Percentiles rank a stretch among this genome's conserved stretches.
Evolutionary conservation across 2,888 invertebrate genomes (phyloP).

Genomic region (Leptinotarsa rubiginosa): DNA sequence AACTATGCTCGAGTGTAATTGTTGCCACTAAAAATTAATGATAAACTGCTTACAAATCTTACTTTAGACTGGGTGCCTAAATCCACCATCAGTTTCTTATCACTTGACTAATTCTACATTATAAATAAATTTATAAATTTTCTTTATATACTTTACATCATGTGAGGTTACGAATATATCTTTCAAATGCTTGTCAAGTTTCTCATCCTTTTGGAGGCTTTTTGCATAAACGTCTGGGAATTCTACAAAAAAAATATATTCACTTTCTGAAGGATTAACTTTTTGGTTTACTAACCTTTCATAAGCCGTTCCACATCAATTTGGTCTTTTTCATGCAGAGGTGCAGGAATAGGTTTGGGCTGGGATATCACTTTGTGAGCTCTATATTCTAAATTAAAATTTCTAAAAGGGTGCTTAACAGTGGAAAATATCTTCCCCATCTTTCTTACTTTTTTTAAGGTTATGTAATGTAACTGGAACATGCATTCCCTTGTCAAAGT

Average conservation of each 20-base stretch:
- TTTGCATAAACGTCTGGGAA: slow-evolving; percentile 74
- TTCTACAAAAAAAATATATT: slow-evolving; percentile 61
- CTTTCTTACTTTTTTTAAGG: slow-evolving; percentile 39
- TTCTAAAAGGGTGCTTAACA: slow-evolving; percentile 72
- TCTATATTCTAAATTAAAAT: slow-evolving; percentile 82
- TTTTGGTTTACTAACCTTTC: slow-evolving; percentile 64
- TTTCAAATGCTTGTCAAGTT: slow-evolving; percentile 75
- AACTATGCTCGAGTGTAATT: too few species aligned
- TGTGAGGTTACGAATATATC: slow-evolving; percentile 80
- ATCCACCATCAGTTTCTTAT: too few species aligned
- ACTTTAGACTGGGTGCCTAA: too few species aligned
- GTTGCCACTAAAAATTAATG: too few species aligned
- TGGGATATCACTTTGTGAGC: slow-evolving; percentile 78
- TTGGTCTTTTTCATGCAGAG: slow-evolving; percentile 72
- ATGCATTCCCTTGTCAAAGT: slow-evolving; percentile 1
- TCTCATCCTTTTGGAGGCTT: slow-evolving; percentile 73
- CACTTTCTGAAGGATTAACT: slow-evolving; percentile 1
- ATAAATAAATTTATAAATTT: neutral
- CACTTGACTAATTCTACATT: neutral
- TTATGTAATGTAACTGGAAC: slow-evolving; percentile 32
- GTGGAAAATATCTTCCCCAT: slow-evolving; percentile 69
- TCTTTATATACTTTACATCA: slow-evolving; percentile 48
- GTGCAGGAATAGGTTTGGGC: slow-evolving; percentile 75
- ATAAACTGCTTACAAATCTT: too few species aligned
- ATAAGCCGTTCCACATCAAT: slow-evolving; percentile 75